Evolutionary conservation across 2,888 invertebrate species (phyloP).

Genomic region (Polydrusus tereticollis): DNA sequence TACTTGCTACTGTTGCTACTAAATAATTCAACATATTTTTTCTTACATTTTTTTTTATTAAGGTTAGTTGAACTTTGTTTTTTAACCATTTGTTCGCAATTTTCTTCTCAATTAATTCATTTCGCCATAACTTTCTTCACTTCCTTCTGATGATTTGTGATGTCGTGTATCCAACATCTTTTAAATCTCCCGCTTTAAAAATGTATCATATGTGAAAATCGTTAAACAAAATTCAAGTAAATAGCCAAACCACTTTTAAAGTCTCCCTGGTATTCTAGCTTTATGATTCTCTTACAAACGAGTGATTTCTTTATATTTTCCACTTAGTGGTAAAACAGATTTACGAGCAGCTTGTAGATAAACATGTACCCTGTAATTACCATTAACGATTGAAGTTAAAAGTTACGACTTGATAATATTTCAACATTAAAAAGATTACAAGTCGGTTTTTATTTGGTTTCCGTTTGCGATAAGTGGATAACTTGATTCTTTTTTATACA

Average conservation of each 20-base stretch:
- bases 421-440: constrained; percentile 37
- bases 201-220: no score
- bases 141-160: no score
- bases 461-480: constrained; percentile 4
- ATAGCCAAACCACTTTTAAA: not conserved
- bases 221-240: not conserved
- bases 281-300: constrained; percentile 11
- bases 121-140: no score
- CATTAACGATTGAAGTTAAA: constrained; percentile 28
- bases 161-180: no score
- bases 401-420: constrained; percentile 37
- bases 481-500: not conserved
- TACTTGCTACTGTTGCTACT: no score
- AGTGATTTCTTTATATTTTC: constrained; percentile 33
- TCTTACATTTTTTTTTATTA: no score
- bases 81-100: no score
- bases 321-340: constrained; percentile 30
- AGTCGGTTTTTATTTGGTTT: constrained; percentile 32
- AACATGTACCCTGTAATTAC: constrained; percentile 40
- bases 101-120: no score
- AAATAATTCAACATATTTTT: no score
- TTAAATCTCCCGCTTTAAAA: no score
- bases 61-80: no score
- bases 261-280: not conserved
- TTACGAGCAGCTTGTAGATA: constrained; percentile 28